Conservation (phyloP, 2,888 invertebrate genomes). For the Cylloceria caligata region DNA sequence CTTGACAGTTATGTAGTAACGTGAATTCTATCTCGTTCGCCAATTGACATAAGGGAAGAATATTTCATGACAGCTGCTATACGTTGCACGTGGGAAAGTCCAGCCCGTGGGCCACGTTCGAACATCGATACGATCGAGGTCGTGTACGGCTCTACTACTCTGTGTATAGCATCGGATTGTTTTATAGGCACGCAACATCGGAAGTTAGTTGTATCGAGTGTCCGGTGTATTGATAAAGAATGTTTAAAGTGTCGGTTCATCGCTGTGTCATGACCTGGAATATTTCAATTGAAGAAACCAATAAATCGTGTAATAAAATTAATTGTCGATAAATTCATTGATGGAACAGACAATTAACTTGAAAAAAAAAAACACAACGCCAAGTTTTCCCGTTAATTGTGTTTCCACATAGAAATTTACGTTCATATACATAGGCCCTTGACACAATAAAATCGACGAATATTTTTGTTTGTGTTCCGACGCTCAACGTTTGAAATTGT, state of each 20-base stretch:
- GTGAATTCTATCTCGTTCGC: slow-evolving; percentile 47
- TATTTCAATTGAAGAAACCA: neutral
- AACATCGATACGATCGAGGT: slow-evolving; percentile 56
- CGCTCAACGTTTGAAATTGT: too few relatives aligned
- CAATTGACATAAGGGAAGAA: slow-evolving; percentile 27
- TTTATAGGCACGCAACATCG: slow-evolving; percentile 42
- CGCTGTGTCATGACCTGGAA: neutral
- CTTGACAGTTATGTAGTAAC: neutral
- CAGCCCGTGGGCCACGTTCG: slow-evolving; percentile 35
- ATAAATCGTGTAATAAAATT: neutral
- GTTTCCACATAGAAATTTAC: too few relatives aligned
- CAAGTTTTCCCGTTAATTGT: too few relatives aligned
- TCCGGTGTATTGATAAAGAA: slow-evolving; percentile 35
- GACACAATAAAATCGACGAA: too few relatives aligned
- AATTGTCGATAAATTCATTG: neutral
- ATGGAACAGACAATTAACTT: neutral
- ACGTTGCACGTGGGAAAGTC: slow-evolving; percentile 46
- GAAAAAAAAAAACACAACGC: neutral
- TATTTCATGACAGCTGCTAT: slow-evolving; percentile 30
- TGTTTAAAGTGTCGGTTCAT: slow-evolving; percentile 15
- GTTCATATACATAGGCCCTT: too few relatives aligned
- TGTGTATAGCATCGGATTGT: slow-evolving; percentile 31
- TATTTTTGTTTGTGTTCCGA: too few relatives aligned
- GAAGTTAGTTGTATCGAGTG: slow-evolving; percentile 49
- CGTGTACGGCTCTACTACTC: slow-evolving; percentile 15